A percentile compares a stretch with the other conserved stretches of the same genome.
Evolutionary conservation across 2,797 vertebrate species (phyloP).

Genomic region (Mionectes olivaceus): DNA sequence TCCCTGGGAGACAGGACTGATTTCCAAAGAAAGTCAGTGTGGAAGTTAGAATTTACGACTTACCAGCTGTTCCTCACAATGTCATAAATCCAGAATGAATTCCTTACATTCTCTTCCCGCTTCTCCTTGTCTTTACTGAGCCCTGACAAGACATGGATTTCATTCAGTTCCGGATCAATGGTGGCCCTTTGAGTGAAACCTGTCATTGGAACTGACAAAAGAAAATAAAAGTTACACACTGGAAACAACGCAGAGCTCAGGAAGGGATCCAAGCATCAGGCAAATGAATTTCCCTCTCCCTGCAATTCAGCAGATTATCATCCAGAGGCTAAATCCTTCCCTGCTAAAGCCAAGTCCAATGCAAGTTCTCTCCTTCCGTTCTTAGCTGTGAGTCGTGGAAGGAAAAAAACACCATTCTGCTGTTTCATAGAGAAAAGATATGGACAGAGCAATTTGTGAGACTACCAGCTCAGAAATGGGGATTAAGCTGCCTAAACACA

Average conservation of each 20-base stretch:
- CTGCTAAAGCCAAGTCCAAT: background rate
- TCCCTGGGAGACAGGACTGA: background rate
- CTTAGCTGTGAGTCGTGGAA: background rate
- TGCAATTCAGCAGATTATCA: background rate
- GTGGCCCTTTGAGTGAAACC: constrained; percentile 98
- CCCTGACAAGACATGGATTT: constrained; percentile 97
- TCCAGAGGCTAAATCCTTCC: background rate
- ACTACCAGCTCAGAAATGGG: background rate
- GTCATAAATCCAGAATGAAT: constrained; percentile 99
- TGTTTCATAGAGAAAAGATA: background rate
- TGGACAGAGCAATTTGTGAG: background rate
- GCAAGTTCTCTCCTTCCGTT: background rate
- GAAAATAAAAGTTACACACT: background rate
- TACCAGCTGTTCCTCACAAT: constrained; percentile 98
- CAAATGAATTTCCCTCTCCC: background rate
- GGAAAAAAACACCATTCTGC: background rate
- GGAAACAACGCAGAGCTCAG: background rate
- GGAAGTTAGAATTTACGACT: background rate
- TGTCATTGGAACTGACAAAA: constrained; percentile 92
- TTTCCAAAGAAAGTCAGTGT: background rate
- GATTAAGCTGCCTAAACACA: background rate
- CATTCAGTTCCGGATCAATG: constrained; percentile 97
- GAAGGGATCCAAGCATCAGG: background rate
- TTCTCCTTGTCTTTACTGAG: constrained; percentile 99
- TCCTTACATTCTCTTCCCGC: constrained; percentile 96